These are phyloP conservation scores for Steatornis caripensis DNA, from an alignment of 2,113 vertebrate genomes.

Conservation along the genomic window DNA sequence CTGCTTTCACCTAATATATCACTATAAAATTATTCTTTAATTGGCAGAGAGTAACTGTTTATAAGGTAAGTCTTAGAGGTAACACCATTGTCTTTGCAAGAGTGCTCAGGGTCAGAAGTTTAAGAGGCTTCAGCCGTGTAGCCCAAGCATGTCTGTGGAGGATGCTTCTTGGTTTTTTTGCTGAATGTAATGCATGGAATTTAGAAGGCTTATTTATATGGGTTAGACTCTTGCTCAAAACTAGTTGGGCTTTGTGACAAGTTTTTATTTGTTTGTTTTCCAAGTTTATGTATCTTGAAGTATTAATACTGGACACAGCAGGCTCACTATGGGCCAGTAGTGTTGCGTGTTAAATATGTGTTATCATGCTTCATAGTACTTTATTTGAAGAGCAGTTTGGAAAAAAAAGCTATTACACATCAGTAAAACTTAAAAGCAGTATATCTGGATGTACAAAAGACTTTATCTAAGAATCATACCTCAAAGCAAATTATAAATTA, in stretches of 20 bases:
- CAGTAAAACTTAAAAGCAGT: not conserved
- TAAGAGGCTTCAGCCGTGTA: conserved; percentile 29
- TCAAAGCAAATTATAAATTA: not conserved
- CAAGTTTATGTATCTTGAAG: not conserved
- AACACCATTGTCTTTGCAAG: conserved; percentile 51
- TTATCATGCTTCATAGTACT: not conserved
- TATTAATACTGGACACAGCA: not conserved
- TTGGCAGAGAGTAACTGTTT: conserved; percentile 80
- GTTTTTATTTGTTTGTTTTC: conserved; percentile 22
- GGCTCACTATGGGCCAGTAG: not conserved
- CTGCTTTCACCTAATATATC: conserved; percentile 46
- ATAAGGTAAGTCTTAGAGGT: conserved; percentile 83
- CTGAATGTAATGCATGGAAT: conserved; percentile 69
- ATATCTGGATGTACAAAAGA: not conserved
- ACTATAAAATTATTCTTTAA: conserved; percentile 78
- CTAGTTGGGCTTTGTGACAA: conserved; percentile 42
- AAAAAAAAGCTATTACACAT: not conserved
- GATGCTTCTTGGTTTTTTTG: not conserved
- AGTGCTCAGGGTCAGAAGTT: conserved; percentile 48
- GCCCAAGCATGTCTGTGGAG: conserved; percentile 41
- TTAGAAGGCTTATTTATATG: not conserved
- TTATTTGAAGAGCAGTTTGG: conserved; percentile 12
- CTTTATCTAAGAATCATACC: not conserved
- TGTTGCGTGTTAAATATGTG: not conserved
- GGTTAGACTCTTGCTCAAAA: conserved; percentile 7